phyloP scores from a whole-genome alignment of 2,113 vertebrate genomes.

The Ammodytes dubius region DNA sequence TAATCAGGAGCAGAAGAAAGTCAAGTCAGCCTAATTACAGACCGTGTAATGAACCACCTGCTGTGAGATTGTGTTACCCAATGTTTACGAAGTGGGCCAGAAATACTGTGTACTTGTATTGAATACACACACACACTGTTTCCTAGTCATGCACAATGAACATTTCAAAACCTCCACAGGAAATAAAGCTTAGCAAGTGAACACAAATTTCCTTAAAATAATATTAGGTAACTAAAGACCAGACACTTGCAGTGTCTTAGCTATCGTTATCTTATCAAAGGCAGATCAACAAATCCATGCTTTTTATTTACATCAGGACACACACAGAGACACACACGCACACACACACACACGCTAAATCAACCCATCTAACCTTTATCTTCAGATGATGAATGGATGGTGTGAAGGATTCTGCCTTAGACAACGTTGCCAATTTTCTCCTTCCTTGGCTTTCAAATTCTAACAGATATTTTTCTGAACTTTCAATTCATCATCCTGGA shows the following conservation, averaged over 20 bases:
- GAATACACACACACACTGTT: not conserved
- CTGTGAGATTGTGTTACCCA: slow-evolving; percentile 61
- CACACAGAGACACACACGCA: slow-evolving; percentile 6
- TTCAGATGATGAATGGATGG: slow-evolving; percentile 77
- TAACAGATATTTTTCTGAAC: slow-evolving; percentile 79
- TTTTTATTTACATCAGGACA: slow-evolving; percentile 8
- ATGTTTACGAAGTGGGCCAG: slow-evolving; percentile 63
- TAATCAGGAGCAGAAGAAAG: slow-evolving; percentile 73
- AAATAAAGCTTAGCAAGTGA: slow-evolving; percentile 10
- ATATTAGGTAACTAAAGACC: slow-evolving; percentile 16
- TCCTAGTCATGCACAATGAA: slow-evolving; percentile 22
- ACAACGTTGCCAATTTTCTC: slow-evolving; percentile 82
- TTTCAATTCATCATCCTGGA: slow-evolving; percentile 81
- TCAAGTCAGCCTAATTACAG: slow-evolving; percentile 76
- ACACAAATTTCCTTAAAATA: slow-evolving; percentile 29
- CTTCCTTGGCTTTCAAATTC: slow-evolving; percentile 79
- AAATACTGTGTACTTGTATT: slow-evolving; percentile 55
- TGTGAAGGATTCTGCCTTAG: slow-evolving; percentile 68
- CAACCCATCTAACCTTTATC: slow-evolving; percentile 76
- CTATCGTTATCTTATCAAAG: slow-evolving; percentile 21
- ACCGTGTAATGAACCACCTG: slow-evolving; percentile 77
- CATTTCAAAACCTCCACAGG: slow-evolving; percentile 32
- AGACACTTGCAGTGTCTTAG: slow-evolving; percentile 9
- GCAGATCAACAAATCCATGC: slow-evolving; percentile 4
- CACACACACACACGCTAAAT: not conserved